Base-by-base conservation (phyloP, 2,797 vertebrate genomes). In the Fundulus diaphanus region DNA sequence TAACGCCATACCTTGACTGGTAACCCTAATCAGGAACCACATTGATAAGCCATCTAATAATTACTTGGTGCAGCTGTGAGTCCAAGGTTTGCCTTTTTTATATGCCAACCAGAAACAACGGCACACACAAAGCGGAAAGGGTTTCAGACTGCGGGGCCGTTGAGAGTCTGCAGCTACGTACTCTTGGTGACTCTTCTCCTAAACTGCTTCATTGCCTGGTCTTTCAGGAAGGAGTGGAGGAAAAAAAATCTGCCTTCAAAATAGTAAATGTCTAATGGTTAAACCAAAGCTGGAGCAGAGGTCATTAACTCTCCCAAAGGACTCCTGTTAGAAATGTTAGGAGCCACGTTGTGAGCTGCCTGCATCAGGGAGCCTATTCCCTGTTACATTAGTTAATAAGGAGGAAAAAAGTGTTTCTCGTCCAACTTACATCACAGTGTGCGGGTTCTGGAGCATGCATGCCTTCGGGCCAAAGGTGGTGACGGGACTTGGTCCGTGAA, bases 391-490 rank as follows among this genome's bases (percentile, higher is more conserved):
- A 42, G 63, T n/a, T 27, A 42, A 66, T 0, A 0, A n/a, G 27
- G 37, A 15, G 5, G 16, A 0, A n/a, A 5, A 61, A 66, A 31
- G 49, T 27, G 0, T 0, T n/a, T 1, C 3, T 18, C 13, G 40
- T 65, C 1, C 0, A 6, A 97, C 98, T 99, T 89, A 99, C 98
- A 99, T 98, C 78, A 99, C 96, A 20, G 96, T 95, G 76, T 98
- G 96, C 1, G 98, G 98, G 84, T 99, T 99, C 89, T 97, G 97
- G 76, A 99, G 95, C 96, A 99, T 97, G 54, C 97, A 98, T 81
- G 98, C 98, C 94, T 99, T 99, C 76, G 98, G 98, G 93, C 98
- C 98, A 63, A 99, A 99, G 0, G 97, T 99, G 75, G 98, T 99
- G 90, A 99, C 98, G 5, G 98, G 98, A 94, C 96, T 97, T 56